phyloP scores from a whole-genome alignment of 2,888 invertebrate genomes.

The Eupithecia exiguata region DNA sequence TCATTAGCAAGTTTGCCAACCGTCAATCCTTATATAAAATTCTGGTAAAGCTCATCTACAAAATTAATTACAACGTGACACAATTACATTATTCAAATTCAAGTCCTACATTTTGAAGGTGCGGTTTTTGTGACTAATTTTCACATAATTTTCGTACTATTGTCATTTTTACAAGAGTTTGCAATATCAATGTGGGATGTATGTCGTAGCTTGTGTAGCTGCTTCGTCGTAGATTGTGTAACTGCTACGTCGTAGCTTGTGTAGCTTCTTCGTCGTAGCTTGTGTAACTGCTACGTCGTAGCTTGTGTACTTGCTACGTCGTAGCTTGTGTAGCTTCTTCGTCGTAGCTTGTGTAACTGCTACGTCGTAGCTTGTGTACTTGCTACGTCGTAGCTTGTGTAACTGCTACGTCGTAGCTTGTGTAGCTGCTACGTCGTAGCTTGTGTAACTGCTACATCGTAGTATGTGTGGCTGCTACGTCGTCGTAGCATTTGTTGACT shows the following conservation, averaged over 20 bases:
- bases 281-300: not conserved
- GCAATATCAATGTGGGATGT: not conserved
- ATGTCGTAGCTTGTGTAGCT: not conserved
- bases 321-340: not conserved
- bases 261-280: not conserved
- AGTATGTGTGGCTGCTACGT: not conserved
- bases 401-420: not conserved
- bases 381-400: not conserved
- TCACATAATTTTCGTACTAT: not conserved
- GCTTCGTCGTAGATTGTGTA: not conserved
- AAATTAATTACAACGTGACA: conserved; percentile 8
- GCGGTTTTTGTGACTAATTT: not conserved
- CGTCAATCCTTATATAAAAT: not conserved
- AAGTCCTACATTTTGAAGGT: conserved; percentile 4
- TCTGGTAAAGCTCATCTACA: not conserved
- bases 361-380: not conserved
- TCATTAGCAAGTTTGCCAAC: not conserved
- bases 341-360: not conserved
- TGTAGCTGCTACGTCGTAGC: not conserved
- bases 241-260: not conserved
- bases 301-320: not conserved
- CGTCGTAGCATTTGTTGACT: too few relatives aligned
- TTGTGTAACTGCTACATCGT: not conserved
- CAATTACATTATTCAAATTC: conserved; percentile 6
- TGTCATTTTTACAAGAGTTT: not conserved